phyloP scores from a whole-genome alignment of 2,797 vertebrate genomes.

The Zenarchopterus dispar region DNA sequence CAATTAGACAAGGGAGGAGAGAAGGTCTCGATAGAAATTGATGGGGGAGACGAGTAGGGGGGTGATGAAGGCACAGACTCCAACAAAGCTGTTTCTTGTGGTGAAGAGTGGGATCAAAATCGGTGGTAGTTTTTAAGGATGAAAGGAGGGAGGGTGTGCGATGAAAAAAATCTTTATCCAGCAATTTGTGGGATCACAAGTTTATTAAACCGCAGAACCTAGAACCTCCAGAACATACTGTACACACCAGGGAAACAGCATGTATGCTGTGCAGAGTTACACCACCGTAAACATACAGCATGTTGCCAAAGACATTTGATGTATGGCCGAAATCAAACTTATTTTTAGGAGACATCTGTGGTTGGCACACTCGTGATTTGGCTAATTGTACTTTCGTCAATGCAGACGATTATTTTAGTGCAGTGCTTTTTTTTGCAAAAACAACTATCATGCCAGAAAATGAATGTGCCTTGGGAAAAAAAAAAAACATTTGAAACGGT shows the following conservation, averaged over 20 bases:
- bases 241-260: conserved; percentile 20
- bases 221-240: conserved; percentile 51
- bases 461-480: not conserved
- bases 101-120: conserved; percentile 68
- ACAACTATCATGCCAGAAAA: not conserved
- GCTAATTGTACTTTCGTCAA: conserved; percentile 6
- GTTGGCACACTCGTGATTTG: conserved; percentile 3
- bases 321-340: not conserved
- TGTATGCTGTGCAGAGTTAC: conserved; percentile 10
- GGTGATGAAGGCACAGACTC: conserved; percentile 38
- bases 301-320: conserved; percentile 28
- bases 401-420: conserved; percentile 13
- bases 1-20: conserved; percentile 73
- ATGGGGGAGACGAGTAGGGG: conserved; percentile 25
- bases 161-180: conserved; percentile 66
- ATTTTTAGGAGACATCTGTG: conserved; percentile 27
- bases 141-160: conserved; percentile 54
- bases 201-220: conserved; percentile 69
- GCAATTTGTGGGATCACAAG: conserved; percentile 66
- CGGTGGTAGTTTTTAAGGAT: conserved; percentile 54
- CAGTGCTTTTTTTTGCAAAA: not conserved
- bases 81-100: conserved; percentile 64
- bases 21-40: conserved; percentile 38
- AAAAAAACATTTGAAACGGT: conserved; percentile 12
- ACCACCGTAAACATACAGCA: conserved; percentile 4